These are phyloP conservation scores for Notothenia rossii DNA, from an alignment of 2,113 vertebrate genomes.

Conservation along the genomic window DNA sequence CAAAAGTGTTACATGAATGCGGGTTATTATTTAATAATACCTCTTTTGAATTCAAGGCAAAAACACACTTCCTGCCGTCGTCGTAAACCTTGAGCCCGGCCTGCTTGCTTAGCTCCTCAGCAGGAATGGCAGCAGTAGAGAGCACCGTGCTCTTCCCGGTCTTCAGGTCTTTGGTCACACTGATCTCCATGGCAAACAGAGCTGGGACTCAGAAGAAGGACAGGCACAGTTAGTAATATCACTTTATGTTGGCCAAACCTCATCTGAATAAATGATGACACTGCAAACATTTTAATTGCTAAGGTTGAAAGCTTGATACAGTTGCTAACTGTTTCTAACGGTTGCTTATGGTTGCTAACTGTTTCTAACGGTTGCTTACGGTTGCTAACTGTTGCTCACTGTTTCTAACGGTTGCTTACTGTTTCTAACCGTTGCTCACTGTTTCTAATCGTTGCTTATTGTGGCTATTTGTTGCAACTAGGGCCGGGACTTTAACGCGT, in stretches of 20 bases:
- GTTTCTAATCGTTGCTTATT: too few relatives aligned
- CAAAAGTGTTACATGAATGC: background rate
- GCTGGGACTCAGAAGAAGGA: constrained; percentile 42
- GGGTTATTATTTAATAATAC: constrained; percentile 16
- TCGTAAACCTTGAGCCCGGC: constrained; percentile 89
- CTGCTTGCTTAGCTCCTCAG: constrained; percentile 82
- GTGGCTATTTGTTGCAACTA: too few relatives aligned
- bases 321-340: too few relatives aligned
- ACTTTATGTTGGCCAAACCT: background rate
- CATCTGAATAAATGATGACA: background rate
- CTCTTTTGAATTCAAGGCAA: constrained; percentile 75
- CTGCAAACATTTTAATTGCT: too few relatives aligned
- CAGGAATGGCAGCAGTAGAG: constrained; percentile 87
- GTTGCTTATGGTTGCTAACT: too few relatives aligned
- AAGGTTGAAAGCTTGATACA: too few relatives aligned
- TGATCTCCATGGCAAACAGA: constrained; percentile 87
- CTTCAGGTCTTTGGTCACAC: constrained; percentile 86
- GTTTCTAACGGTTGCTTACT: too few relatives aligned
- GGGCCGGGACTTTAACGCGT: too few relatives aligned
- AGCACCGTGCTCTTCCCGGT: constrained; percentile 89
- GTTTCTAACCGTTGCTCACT: too few relatives aligned
- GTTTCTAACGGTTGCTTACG: too few relatives aligned
- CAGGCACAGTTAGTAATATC: background rate
- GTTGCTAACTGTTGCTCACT: too few relatives aligned
- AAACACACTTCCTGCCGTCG: constrained; percentile 88